Evolutionary conservation across 2,797 vertebrate species (phyloP).

Genomic region (Typhlichthys eigenmanni): DNA sequence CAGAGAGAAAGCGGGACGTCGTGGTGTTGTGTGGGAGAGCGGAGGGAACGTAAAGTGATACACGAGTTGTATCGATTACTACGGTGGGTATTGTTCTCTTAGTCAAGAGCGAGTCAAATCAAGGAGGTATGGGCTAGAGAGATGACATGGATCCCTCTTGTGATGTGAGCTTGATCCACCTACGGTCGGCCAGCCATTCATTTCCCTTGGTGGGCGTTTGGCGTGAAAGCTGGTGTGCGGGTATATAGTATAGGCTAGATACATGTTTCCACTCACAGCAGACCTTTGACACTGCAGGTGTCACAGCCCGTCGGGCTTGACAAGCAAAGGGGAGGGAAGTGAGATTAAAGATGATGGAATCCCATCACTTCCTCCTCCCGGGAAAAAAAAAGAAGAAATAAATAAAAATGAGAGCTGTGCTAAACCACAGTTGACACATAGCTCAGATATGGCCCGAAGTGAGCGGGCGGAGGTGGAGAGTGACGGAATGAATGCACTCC

Average conservation of each 20-base stretch:
- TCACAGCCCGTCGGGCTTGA: conserved; percentile 20
- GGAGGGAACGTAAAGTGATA: conserved; percentile 41
- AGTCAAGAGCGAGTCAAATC: conserved; percentile 50
- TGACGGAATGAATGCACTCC: conserved; percentile 11
- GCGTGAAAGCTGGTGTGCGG: conserved; percentile 20
- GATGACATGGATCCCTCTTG: conserved; percentile 46
- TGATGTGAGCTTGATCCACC: conserved; percentile 30
- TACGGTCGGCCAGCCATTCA: conserved; percentile 15
- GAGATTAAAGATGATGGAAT: conserved; percentile 32
- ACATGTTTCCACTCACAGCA: conserved; percentile 12
- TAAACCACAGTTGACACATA: conserved; percentile 48
- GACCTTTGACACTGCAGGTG: conserved; percentile 24
- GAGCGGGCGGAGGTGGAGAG: conserved; percentile 30
- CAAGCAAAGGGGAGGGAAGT: conserved; percentile 7
- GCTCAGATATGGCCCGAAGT: conserved; percentile 47
- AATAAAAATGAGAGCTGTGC: conserved; percentile 43
- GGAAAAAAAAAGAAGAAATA: no score
- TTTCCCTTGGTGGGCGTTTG: conserved; percentile 22
- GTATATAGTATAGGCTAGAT: neutral
- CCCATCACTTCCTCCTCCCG: conserved; percentile 31
- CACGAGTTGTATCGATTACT: conserved; percentile 61
- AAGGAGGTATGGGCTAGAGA: conserved; percentile 11
- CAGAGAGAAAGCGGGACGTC: conserved; percentile 47
- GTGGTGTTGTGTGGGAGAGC: conserved; percentile 53
- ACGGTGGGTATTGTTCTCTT: conserved; percentile 56